Base-by-base conservation (phyloP, 2,797 vertebrate species). In the Pangasius sanitwongsei region DNA sequence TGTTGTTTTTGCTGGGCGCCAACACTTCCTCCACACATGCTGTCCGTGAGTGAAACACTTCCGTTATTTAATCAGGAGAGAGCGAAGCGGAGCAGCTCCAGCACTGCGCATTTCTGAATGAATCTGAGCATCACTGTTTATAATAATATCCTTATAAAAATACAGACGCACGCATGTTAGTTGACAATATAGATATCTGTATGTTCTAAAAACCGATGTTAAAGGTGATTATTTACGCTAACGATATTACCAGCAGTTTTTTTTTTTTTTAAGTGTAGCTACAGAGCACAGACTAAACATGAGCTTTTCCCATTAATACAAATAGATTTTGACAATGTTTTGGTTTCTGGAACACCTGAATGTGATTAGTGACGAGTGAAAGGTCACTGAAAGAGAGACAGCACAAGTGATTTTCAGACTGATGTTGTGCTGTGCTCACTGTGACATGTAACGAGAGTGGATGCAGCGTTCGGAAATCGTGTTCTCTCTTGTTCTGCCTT, bases 11-110 rank as follows among this genome's bases (percentile, higher is more conserved):
- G 48, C 23, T 9, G 75, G 48, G 48, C 5, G 78, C 78, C 78
- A 59, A 82, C 78, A 59, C 78, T 59, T 81, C 78, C 78, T 81
- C 78, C 55, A 57, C 53, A 81, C 53, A 37, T 37, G 78, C 78
- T 81, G 53, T 6, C 25, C 9, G 53, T 4, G 77, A 80, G 77
- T 31, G 77, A 80, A 80, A 23, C n/a, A 4, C 50, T 34, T 78
- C 48, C 15, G 48, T 55, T 80, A 34, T 57, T 81, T 81, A 23
- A 37, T 23, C 53, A 59, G 78, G 11, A 81, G 78, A 59, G 53
- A 59, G 7, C 0, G 31, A 37, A 57, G 77, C 15, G 48, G 55
- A 78, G n/a, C 37, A 3, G 70, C 41, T n/a, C 25, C 25, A 1
- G 53, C 44, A 15, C 41, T 11, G 78, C 4, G 31, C 55, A 6